Evolutionary conservation across 2,113 vertebrate species (phyloP), one percentile per base, ranked within the genome.

Genomic region (mouse (Mus musculus)): DNA sequence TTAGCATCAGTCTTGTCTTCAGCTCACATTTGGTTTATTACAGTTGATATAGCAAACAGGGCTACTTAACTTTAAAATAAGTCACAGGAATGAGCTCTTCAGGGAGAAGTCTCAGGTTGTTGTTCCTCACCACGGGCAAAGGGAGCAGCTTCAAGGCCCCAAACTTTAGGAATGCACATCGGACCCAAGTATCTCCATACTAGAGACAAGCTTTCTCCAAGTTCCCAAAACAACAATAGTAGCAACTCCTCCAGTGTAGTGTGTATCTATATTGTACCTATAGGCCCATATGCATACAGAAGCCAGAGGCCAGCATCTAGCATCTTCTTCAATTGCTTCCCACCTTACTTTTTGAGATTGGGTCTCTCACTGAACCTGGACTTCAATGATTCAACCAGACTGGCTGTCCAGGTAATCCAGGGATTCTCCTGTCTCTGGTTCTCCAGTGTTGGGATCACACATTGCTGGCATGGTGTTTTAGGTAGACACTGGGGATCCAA

Each of bases 1-100:
- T 75, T 93, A 63, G 82, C 65, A 20, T 76, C 65, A 26, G 42
- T 63, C 36, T 89, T n/a, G 49, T 86, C 92, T 82, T 92, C 81
- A 88, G 52, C 10, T 26, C 49, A 28, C 9, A 49, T 28, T 19
- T 65, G 33, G 90, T 39, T 56, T 77, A 81, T 71, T 46, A 39
- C 82, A 73, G 46, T 69, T 75, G 56, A 95, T 89, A 39, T 7
- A 1, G 7, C 72, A 63, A 85, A 61, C 75, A 69, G 12, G 88
- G 39, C 39, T 39, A 59, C 30, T 28, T 88, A 20, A 11, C 5
- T 30, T 12, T 72, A 73, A 67, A 94, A 56, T 13, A 61, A 85
- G 17, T 3, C 73, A 65, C 10, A 61, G 7, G 8, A 67, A 42
- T 3, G 3, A 13, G 16, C 3, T 92, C 36, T 78, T 81, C 13